These are phyloP conservation scores for Vulpes ferrilata DNA, from an alignment of 2,113 vertebrate genomes.

Conservation along the genomic window DNA sequence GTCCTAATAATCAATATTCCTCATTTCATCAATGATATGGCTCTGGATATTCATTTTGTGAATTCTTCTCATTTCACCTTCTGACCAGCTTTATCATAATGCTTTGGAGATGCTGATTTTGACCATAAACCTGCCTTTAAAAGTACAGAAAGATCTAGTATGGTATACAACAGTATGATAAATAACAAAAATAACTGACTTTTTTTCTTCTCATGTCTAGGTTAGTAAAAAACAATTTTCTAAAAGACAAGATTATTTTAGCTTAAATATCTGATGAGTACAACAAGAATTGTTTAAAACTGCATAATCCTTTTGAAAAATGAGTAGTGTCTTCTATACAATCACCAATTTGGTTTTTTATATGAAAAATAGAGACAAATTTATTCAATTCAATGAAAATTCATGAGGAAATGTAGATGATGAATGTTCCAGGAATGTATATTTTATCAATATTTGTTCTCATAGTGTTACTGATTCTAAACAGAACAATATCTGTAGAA, in stretches of 20 bases:
- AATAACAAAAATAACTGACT: not conserved
- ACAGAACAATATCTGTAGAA: not conserved
- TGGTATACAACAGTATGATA: not conserved
- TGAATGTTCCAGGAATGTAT: not conserved
- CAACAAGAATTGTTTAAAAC: not conserved
- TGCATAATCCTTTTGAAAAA: not conserved
- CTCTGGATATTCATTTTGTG: not conserved
- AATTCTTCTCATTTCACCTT: conserved; percentile 56
- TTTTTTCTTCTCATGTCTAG: not conserved
- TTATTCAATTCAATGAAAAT: not conserved
- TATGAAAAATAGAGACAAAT: not conserved
- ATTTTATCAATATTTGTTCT: not conserved
- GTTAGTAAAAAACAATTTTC: not conserved
- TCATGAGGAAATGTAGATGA: not conserved
- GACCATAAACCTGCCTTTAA: conserved; percentile 53
- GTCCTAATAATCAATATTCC: conserved; percentile 57
- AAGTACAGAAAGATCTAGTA: not conserved
- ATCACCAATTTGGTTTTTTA: not conserved
- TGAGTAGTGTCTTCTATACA: not conserved
- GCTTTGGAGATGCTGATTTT: conserved; percentile 49
- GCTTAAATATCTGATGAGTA: not conserved
- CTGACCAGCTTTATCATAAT: conserved; percentile 56
- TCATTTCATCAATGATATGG: not conserved
- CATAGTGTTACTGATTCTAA: not conserved
- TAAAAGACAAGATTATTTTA: conserved; percentile 29